Evolutionary conservation across 2,888 invertebrate species (phyloP).

Genomic region (Lasioglossum morio): DNA sequence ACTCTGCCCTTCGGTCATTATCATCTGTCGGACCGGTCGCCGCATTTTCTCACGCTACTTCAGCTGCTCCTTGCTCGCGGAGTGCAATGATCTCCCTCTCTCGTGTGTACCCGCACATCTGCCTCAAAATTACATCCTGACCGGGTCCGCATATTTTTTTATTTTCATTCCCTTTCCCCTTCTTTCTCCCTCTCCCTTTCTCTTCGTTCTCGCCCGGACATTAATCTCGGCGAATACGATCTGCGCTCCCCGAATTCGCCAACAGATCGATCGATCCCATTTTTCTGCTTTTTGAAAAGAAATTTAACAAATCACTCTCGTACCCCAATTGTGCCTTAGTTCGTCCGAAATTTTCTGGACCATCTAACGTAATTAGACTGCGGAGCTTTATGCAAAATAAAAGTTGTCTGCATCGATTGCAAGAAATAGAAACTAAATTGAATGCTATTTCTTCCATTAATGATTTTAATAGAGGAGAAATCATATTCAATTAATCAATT

Average conservation of each 20-base stretch:
- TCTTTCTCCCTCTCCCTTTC: not conserved
- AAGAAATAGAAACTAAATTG: no score
- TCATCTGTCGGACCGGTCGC: conserved; percentile 55
- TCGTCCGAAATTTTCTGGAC: not conserved
- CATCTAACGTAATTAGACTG: no score
- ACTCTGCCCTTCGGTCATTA: conserved; percentile 67
- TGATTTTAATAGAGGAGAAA: no score
- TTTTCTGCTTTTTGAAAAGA: not conserved
- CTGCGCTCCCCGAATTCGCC: not conserved
- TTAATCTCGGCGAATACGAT: not conserved
- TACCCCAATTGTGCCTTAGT: not conserved
- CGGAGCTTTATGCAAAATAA: no score
- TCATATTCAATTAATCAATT: no score
- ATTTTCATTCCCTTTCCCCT: conserved; percentile 16
- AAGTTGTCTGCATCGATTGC: no score
- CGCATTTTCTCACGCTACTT: conserved; percentile 76
- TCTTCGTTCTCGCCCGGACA: not conserved
- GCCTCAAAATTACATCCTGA: conserved; percentile 69
- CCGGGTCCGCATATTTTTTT: conserved; percentile 45
- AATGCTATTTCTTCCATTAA: no score
- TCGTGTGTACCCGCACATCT: conserved; percentile 65
- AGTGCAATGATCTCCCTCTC: conserved; percentile 72
- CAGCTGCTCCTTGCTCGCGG: conserved; percentile 68
- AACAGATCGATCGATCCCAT: not conserved
- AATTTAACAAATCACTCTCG: not conserved